Evolutionary conservation across 2,888 invertebrate species (phyloP), one percentile per base, ranked within the genome.

Genomic region (Rhogogaster chlorosoma): DNA sequence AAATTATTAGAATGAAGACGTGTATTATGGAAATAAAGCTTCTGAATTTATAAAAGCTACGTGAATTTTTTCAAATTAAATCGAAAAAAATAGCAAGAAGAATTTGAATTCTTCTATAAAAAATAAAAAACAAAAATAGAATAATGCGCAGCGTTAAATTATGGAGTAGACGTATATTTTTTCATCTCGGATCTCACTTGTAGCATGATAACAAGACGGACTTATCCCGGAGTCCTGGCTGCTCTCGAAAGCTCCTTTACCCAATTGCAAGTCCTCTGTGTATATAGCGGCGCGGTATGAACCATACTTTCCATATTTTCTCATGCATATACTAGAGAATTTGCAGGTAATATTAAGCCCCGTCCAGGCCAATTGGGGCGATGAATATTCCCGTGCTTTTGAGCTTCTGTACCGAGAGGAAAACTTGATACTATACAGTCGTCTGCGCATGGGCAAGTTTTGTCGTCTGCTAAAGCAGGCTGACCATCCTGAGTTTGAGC

Each of bases 281-380:
- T 61, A 12, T 26, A 61, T 61, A 61, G 26, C 12, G 12, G 26
- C 0, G 12, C 12, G 10, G 26, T 61, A 61, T 67, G 32, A 26
- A 32, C 32, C 26, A 26, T 29, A 6, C 67, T 32, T 67, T 7
- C 29, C 67, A 67, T 32, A 67, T 29, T 49, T 53, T 75, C 75
- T 18, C 26, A 49, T 53, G 45, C 26, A 12, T 45, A 45, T 15
- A 18, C 32, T 18, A 18, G 53, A 10, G 26, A 77, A 77, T 77
- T 77, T 26, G 1, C 77, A 29, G 77, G 49, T 53, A 26, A 18
- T 53, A 77, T 77, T 77, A 77, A 75, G 45, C 75, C 77, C 45
- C n/a, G 18, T 77, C 32, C 18, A 73, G 77, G 18, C 53, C 77
- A 77, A 77, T 49, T 77, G 53, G 53, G 77, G 77, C 77, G 29